phyloP scores from a whole-genome alignment of 2,113 vertebrate species.

The Aramus guarauna region DNA sequence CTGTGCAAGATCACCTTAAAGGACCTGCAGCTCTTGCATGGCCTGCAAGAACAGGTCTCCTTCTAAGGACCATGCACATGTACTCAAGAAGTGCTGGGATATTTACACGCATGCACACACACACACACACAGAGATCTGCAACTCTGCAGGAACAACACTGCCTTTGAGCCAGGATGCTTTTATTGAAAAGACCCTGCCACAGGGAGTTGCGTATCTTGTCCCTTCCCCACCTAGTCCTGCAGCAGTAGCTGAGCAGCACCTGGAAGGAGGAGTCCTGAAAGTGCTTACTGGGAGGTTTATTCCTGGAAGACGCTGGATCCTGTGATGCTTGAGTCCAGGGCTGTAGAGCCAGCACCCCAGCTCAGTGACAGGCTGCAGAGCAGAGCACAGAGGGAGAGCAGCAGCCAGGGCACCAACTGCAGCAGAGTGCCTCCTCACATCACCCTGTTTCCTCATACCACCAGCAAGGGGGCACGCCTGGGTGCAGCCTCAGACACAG shows the following conservation, averaged over 20 bases:
- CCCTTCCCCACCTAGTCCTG: not conserved
- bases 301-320: conserved; percentile 62
- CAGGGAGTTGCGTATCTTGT: not conserved
- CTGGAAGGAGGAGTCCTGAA: conserved; percentile 44
- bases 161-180: conserved; percentile 54
- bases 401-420: not conserved
- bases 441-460: not conserved
- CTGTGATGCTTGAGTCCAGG: conserved; percentile 36
- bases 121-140: not conserved
- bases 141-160: not conserved
- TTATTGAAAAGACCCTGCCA: conserved; percentile 56
- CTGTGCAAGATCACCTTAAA: rapidly evolving
- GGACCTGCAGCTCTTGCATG: not conserved
- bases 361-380: not conserved
- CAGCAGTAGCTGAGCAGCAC: conserved; percentile 28
- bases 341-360: not conserved
- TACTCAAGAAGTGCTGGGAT: not conserved
- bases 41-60: not conserved
- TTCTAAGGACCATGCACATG: rapidly evolving
- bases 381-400: not conserved
- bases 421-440: not conserved
- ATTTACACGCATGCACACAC: rapidly evolving
- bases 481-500: too few species aligned
- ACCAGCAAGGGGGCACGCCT: not conserved
- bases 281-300: conserved; percentile 45